Percentiles rank a stretch among this genome's conserved stretches.
Evolutionary conservation across 1,140 invertebrate species (phyloP).

Genomic region (Dreissena polymorpha): DNA sequence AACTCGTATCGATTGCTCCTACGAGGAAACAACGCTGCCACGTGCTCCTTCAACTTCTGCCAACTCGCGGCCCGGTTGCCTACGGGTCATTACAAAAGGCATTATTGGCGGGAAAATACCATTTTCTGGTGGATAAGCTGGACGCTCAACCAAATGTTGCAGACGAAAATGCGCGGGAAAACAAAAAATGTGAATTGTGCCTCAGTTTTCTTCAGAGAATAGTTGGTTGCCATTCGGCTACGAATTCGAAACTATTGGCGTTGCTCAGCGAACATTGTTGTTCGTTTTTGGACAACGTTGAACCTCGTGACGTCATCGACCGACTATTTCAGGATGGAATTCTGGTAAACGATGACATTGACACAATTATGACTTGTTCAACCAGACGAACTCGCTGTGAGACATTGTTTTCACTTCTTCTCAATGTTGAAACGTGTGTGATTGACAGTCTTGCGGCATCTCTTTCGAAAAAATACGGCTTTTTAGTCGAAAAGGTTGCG

Average conservation of each 20-base stretch:
- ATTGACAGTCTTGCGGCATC: slow-evolving; percentile 5
- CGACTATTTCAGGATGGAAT: too few relatives aligned
- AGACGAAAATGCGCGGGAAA: neutral
- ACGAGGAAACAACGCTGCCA: slow-evolving; percentile 51
- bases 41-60: slow-evolving; percentile 21
- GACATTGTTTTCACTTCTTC: slow-evolving; percentile 33
- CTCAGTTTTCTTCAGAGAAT: neutral
- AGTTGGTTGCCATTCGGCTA: neutral
- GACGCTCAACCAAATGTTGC: neutral
- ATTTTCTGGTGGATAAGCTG: slow-evolving; percentile 25
- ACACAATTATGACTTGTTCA: slow-evolving; percentile 7
- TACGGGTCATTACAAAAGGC: slow-evolving; percentile 57
- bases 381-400: slow-evolving; percentile 52
- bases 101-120: slow-evolving; percentile 26
- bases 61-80: slow-evolving; percentile 39
- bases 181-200: slow-evolving; percentile 20
- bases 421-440: neutral
- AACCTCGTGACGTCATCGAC: too few relatives aligned
- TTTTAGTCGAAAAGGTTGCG: too few relatives aligned
- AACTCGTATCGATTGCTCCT: slow-evolving; percentile 24
- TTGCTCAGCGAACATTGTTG: slow-evolving; percentile 21
- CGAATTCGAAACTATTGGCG: neutral
- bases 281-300: too few relatives aligned
- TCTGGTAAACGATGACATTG: slow-evolving; percentile 45
- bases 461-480: too few relatives aligned